Evolutionary conservation across 2,888 invertebrate species (phyloP).

Genomic region (Lasioglossum marginatum): DNA sequence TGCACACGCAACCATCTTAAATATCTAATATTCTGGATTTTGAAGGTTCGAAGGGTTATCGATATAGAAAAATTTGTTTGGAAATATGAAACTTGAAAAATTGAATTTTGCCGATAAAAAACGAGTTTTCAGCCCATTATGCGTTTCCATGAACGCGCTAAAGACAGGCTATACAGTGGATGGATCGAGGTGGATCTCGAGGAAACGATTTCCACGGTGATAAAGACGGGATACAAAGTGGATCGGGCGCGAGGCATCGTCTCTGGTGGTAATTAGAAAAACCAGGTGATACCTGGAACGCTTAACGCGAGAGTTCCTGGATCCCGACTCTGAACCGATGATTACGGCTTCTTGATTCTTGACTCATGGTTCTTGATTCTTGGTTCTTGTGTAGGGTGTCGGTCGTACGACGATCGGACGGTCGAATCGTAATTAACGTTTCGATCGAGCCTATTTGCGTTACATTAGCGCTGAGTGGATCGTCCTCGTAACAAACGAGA

Average conservation of each 20-base stretch:
- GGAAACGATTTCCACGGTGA: slow-evolving; percentile 13
- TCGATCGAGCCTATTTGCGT: slow-evolving; percentile 32
- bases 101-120: not conserved
- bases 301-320: slow-evolving; percentile 28
- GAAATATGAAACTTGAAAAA: not conserved
- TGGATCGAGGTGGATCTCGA: not conserved
- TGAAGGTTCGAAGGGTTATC: too few species aligned
- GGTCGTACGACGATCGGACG: not conserved
- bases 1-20: too few species aligned
- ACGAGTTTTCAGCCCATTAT: not conserved
- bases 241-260: slow-evolving; percentile 1
- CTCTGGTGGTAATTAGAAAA: slow-evolving; percentile 26
- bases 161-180: not conserved
- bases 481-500: slow-evolving; percentile 19
- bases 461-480: slow-evolving; percentile 46
- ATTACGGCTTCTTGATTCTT: slow-evolving; percentile 12
- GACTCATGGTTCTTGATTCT: not conserved
- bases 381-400: slow-evolving; percentile 28
- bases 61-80: not conserved
- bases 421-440: slow-evolving; percentile 29
- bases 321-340: slow-evolving; percentile 23
- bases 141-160: not conserved
- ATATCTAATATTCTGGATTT: too few species aligned
- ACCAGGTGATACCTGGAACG: slow-evolving; percentile 28
- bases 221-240: slow-evolving; percentile 31